Evolutionary conservation across 2,113 vertebrate species (phyloP).

Genomic region (Semnornis frantzii): DNA sequence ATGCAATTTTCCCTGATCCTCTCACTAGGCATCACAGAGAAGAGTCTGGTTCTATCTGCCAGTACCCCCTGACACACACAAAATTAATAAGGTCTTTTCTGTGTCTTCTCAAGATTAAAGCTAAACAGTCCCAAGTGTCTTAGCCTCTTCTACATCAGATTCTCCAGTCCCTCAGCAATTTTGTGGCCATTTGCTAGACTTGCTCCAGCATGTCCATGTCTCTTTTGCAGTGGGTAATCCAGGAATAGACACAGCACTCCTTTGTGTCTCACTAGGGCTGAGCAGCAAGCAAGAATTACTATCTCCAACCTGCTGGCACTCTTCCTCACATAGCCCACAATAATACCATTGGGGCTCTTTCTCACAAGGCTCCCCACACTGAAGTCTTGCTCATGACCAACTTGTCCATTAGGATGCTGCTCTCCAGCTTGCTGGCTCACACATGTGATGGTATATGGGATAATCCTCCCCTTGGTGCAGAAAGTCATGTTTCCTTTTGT

Average conservation of each 20-base stretch:
- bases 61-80: background rate
- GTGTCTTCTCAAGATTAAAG: background rate
- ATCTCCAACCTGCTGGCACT: background rate
- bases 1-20: background rate
- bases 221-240: background rate
- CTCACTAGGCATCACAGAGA: background rate
- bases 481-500: background rate
- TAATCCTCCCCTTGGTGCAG: background rate
- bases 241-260: background rate
- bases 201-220: background rate
- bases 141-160: background rate
- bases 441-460: fast-evolving
- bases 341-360: background rate
- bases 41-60: background rate
- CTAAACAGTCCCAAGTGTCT: background rate
- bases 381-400: background rate
- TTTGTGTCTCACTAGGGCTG: background rate
- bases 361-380: background rate
- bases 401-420: background rate
- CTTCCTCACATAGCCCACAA: background rate
- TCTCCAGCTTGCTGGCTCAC: background rate
- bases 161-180: background rate
- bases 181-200: background rate
- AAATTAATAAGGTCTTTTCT: background rate
- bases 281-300: background rate